phyloP scores from a whole-genome alignment of 2,113 vertebrate species.

The Platysteira castanea region DNA sequence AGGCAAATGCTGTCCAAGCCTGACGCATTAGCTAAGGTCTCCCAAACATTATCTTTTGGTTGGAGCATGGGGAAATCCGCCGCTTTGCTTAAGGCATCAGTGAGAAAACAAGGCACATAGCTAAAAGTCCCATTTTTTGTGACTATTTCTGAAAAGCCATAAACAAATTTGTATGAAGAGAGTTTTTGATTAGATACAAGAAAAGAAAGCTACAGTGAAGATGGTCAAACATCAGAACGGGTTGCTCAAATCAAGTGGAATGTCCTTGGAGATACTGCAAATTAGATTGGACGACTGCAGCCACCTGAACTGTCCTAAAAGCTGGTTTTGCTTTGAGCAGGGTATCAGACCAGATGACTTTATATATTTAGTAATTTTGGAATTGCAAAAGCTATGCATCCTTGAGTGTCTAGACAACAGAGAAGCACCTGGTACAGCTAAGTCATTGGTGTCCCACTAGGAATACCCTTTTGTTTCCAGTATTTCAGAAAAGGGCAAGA shows the following conservation, averaged over 20 bases:
- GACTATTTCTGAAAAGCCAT: no score
- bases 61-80: no score
- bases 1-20: no score
- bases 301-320: background rate
- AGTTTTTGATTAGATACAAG: background rate
- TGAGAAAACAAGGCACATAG: no score
- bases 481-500: background rate
- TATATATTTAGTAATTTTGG: background rate
- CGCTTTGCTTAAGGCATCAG: no score
- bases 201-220: background rate
- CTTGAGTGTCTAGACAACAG: background rate
- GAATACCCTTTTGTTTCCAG: background rate
- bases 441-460: background rate
- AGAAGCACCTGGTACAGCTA: background rate
- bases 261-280: background rate
- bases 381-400: background rate
- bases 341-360: background rate
- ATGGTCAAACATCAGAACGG: background rate
- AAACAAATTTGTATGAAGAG: background rate
- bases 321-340: background rate
- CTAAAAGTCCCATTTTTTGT: no score
- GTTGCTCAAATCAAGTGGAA: background rate
- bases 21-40: no score
- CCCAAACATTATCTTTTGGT: no score
- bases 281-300: background rate